These are phyloP conservation scores for Listronotus oregonensis DNA, from an alignment of 1,140 invertebrate genomes.

Conservation along the genomic window DNA sequence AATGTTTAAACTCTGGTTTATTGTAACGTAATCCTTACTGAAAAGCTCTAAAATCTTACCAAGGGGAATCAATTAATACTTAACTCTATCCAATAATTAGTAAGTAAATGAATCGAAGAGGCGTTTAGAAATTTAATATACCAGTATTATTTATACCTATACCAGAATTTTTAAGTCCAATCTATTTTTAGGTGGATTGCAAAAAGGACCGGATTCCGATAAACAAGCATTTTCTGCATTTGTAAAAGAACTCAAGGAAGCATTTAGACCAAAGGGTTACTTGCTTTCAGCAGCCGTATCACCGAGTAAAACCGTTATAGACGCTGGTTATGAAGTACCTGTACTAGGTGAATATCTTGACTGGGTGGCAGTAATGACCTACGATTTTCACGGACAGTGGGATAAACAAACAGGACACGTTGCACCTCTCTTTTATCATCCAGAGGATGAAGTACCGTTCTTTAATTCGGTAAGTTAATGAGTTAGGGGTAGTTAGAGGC, in stretches of 20 bases:
- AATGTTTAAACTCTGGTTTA: too few relatives aligned
- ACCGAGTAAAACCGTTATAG: slow-evolving; percentile 84
- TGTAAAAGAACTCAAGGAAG: slow-evolving; percentile 72
- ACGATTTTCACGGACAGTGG: slow-evolving; percentile 86
- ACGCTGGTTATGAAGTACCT: slow-evolving; percentile 81
- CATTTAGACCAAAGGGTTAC: slow-evolving; percentile 73
- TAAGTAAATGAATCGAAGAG: too few relatives aligned
- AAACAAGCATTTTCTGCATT: slow-evolving; percentile 77
- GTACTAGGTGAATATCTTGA: slow-evolving; percentile 73
- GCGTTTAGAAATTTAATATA: too few relatives aligned
- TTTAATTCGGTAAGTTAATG: slow-evolving; percentile 69
- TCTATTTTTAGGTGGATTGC: slow-evolving; percentile 64
- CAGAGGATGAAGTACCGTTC: slow-evolving; percentile 74
- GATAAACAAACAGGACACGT: slow-evolving; percentile 84
- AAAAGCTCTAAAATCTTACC: too few relatives aligned
- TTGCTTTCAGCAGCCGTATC: slow-evolving; percentile 83
- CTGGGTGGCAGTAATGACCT: slow-evolving; percentile 84
- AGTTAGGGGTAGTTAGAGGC: too few relatives aligned
- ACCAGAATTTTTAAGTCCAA: neutral
- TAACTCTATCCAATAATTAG: too few relatives aligned
- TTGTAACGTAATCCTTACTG: too few relatives aligned
- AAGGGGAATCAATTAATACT: too few relatives aligned
- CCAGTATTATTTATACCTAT: too few relatives aligned
- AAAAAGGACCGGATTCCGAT: slow-evolving; percentile 82
- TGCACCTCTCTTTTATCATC: slow-evolving; percentile 77